phyloP scores from a whole-genome alignment of 37 sponge, comb jelly and placozoan species.

The Lycopodina hypogea region DNA sequence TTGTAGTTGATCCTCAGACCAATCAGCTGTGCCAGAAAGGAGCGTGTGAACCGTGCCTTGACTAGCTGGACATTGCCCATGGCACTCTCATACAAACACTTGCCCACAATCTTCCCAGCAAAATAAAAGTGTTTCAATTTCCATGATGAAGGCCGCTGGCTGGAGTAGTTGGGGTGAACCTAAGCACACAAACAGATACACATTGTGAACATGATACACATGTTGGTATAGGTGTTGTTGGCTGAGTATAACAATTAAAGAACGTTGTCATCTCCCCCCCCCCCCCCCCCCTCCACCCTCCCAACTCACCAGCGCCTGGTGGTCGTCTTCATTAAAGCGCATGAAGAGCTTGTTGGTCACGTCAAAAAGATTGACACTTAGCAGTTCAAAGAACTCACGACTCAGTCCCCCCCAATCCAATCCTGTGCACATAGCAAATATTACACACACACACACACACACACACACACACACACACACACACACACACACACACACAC shows the following conservation, averaged over 20 bases:
- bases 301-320: constrained; percentile 61
- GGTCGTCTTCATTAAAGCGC: constrained; percentile 53
- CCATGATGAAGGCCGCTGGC: constrained; percentile 18
- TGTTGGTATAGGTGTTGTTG: constrained; percentile 5
- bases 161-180: constrained; percentile 22
- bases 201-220: neutral
- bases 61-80: constrained; percentile 65
- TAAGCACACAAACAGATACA: neutral
- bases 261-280: no score
- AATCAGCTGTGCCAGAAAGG: constrained; percentile 90
- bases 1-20: constrained; percentile 80
- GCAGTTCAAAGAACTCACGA: constrained; percentile 75
- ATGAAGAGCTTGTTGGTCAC: constrained; percentile 51
- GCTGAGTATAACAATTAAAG: neutral
- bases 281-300: no score
- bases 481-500: no score
- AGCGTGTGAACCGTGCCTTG: constrained; percentile 85
- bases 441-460: neutral
- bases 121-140: constrained; percentile 70
- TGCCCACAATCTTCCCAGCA: constrained; percentile 87
- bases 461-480: constrained; percentile 11
- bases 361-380: constrained; percentile 69
- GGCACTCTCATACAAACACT: constrained; percentile 88
- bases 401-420: constrained; percentile 87
- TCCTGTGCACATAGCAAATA: constrained; percentile 45